Evolutionary conservation across 2,113 vertebrate species (phyloP).

Genomic region (Felis chaus): DNA sequence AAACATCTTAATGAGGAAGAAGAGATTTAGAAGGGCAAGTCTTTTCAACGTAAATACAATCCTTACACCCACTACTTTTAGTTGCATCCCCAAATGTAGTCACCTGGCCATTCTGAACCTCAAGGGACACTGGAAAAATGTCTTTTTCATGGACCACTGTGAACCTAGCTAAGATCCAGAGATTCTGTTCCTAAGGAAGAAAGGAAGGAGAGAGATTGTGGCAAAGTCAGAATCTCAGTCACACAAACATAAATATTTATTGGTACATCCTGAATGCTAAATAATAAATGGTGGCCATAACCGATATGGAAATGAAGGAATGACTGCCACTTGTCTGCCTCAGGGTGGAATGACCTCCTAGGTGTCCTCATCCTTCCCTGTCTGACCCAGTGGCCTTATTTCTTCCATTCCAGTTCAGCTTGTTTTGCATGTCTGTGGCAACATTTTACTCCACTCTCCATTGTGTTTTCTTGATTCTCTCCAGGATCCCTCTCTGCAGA

Average conservation of each 20-base stretch:
- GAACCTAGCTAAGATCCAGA: neutral
- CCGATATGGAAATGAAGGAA: neutral
- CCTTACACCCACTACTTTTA: neutral
- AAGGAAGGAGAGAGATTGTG: neutral
- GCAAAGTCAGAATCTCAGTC: neutral
- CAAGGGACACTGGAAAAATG: neutral
- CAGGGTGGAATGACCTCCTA: neutral
- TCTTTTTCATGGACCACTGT: neutral
- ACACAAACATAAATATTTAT: neutral
- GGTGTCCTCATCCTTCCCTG: neutral
- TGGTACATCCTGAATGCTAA: neutral
- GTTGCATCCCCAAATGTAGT: neutral
- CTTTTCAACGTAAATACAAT: neutral
- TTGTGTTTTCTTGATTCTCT: slow-evolving; percentile 38
- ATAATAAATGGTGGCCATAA: neutral
- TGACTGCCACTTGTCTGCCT: neutral
- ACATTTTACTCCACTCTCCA: slow-evolving; percentile 38
- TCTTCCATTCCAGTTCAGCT: neutral
- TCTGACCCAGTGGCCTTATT: neutral
- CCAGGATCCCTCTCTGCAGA: slow-evolving; percentile 18
- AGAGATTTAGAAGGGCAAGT: neutral
- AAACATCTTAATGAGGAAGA: neutral
- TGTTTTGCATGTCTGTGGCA: neutral
- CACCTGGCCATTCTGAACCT: neutral
- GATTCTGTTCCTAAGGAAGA: slow-evolving; percentile 32